phyloP scores from a whole-genome alignment of 2,888 invertebrate genomes.

The Vannuccia rotundouncinata region DNA sequence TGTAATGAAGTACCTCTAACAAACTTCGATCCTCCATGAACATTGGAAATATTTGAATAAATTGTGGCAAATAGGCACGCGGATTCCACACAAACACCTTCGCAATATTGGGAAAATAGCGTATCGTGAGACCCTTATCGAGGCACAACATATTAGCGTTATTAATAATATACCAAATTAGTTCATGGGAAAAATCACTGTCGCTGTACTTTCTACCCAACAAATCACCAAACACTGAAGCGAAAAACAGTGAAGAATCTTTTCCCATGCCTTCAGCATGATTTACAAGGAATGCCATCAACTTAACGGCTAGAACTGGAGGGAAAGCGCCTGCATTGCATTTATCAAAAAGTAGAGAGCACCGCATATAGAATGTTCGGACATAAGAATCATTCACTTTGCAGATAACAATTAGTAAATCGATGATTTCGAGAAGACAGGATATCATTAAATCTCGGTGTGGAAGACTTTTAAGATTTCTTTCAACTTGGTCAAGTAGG shows the following conservation, averaged over 20 bases:
- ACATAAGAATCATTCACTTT: background rate
- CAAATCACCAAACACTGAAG: background rate
- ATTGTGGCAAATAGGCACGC: background rate
- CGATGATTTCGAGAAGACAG: background rate
- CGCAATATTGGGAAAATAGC: background rate
- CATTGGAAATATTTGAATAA: background rate
- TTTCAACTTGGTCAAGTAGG: background rate
- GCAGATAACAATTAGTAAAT: background rate
- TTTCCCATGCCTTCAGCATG: background rate
- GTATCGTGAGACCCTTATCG: background rate
- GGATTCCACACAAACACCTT: background rate
- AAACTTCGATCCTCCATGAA: background rate
- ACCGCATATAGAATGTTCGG: background rate
- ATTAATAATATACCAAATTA: background rate
- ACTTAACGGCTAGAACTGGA: background rate
- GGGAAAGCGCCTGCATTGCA: background rate
- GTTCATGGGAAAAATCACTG: background rate
- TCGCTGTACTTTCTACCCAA: constrained; percentile 11
- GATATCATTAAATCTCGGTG: background rate
- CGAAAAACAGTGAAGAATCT: background rate
- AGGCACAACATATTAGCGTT: background rate
- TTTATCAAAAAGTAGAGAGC: background rate
- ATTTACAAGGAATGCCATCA: background rate
- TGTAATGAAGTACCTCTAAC: background rate
- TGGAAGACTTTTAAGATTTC: background rate